Conservation (phyloP, 1,140 invertebrate species). For the Ostrea edulis region DNA sequence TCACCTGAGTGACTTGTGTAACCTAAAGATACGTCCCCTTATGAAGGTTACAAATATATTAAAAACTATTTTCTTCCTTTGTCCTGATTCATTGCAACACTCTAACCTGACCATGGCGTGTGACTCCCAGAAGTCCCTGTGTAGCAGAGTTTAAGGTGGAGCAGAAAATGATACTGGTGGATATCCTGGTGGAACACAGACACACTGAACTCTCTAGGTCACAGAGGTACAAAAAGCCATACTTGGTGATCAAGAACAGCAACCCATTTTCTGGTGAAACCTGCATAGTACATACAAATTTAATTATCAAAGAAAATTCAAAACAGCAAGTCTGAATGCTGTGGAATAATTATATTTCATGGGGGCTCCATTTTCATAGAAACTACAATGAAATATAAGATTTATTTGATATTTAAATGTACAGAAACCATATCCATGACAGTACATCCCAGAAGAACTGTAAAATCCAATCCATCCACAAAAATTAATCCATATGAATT, state of each 20-base stretch:
- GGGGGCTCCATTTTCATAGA: no score
- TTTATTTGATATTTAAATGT: no score
- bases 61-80: no score
- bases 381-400: no score
- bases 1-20: no score
- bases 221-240: constrained; percentile 78
- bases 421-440: no score
- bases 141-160: constrained; percentile 77
- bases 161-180: constrained; percentile 76
- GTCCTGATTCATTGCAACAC: neutral
- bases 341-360: no score
- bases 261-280: constrained; percentile 77
- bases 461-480: no score
- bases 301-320: neutral
- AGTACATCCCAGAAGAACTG: no score
- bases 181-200: constrained; percentile 75
- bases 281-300: constrained; percentile 63
- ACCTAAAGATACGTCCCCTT: no score
- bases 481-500: no score
- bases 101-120: constrained; percentile 77
- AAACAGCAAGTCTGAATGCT: neutral
- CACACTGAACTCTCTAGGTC: constrained; percentile 79
- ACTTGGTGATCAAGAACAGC: constrained; percentile 79
- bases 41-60: no score
- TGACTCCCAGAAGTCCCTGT: constrained; percentile 78